Evolutionary conservation across 2,113 vertebrate genomes (phyloP).

Genomic region (Triplophysa rosa): DNA sequence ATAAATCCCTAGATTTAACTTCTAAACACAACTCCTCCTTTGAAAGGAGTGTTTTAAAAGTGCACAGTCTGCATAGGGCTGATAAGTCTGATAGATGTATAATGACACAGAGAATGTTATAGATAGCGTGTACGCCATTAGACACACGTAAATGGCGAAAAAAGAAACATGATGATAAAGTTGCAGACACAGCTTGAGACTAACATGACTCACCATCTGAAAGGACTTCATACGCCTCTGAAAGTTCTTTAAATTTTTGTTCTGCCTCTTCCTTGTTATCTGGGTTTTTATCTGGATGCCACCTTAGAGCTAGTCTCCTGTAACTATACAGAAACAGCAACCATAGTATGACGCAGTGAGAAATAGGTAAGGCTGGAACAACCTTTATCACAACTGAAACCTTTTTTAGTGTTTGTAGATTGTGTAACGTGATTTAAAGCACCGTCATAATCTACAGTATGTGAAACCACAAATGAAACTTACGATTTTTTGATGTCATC

Average conservation of each 20-base stretch:
- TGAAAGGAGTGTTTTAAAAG: not conserved
- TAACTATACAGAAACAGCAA: conserved; percentile 72
- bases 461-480: conserved; percentile 63
- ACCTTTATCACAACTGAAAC: not conserved
- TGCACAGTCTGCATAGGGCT: not conserved
- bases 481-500: conserved; percentile 98
- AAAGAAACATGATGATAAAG: not conserved
- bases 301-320: conserved; percentile 88
- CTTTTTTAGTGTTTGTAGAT: too few species aligned
- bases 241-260: conserved; percentile 90
- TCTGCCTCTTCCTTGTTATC: conserved; percentile 95
- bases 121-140: not conserved
- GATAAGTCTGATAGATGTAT: not conserved
- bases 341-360: not conserved
- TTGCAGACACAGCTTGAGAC: not conserved
- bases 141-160: too few species aligned
- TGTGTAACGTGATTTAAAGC: too few species aligned
- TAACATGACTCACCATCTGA: conserved; percentile 81
- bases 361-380: not conserved
- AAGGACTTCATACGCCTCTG: conserved; percentile 94
- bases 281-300: conserved; percentile 97
- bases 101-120: not conserved
- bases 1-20: not conserved
- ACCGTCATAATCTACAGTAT: too few species aligned
- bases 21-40: not conserved